These are phyloP conservation scores for Brachionus angularis DNA, from an alignment of 1,140 invertebrate species.

Conservation along the genomic window DNA sequence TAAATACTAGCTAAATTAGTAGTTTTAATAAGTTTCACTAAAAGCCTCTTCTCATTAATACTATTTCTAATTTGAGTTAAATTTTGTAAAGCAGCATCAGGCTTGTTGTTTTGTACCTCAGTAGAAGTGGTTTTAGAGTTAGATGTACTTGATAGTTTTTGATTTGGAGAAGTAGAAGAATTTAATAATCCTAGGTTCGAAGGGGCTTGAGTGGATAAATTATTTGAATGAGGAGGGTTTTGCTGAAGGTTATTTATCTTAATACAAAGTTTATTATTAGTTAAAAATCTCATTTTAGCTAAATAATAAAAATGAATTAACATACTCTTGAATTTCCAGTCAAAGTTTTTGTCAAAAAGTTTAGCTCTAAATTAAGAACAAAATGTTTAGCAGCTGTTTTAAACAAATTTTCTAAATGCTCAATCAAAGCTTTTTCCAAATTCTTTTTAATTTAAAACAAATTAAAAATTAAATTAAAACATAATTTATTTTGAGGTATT, in stretches of 20 bases:
- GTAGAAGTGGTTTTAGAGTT: neutral
- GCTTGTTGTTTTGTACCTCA: no score
- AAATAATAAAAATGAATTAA: no score
- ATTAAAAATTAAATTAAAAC: no score
- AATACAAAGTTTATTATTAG: no score
- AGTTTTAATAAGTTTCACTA: slow-evolving; percentile 24
- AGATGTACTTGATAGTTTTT: no score
- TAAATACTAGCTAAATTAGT: slow-evolving; percentile 27
- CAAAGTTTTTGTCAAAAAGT: slow-evolving; percentile 12
- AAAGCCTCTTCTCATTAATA: slow-evolving; percentile 25
- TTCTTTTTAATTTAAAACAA: no score
- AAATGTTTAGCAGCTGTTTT: neutral
- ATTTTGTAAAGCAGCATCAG: neutral
- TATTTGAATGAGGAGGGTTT: slow-evolving; percentile 7
- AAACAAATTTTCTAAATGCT: neutral
- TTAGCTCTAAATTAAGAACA: slow-evolving; percentile 14
- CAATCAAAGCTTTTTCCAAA: neutral
- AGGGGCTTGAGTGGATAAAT: no score
- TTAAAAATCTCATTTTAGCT: no score
- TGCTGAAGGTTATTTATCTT: slow-evolving; percentile 6
- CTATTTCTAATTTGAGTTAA: neutral
- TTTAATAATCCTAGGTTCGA: neutral
- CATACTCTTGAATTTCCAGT: neutral
- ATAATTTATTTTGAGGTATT: no score
- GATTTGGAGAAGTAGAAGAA: neutral